Conservation (phyloP, 2,888 invertebrate genomes). For the Polydrusus tereticollis region DNA sequence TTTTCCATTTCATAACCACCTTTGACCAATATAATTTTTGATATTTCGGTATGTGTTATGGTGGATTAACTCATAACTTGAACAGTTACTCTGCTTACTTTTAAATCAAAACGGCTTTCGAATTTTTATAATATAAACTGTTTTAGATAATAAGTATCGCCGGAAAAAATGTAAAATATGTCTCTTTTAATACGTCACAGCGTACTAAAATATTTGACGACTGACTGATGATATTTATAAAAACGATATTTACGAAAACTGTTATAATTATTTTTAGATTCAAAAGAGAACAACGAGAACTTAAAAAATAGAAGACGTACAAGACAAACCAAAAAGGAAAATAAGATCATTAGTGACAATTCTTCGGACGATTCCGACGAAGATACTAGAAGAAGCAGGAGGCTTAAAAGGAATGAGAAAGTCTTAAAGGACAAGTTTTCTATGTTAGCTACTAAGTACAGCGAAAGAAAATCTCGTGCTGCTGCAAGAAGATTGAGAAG, state of each 20-base stretch:
- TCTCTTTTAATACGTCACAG: no score
- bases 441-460: background rate
- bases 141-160: no score
- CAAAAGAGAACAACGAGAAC: constrained; percentile 26
- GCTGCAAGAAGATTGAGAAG: background rate
- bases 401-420: constrained; percentile 1
- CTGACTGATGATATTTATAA: no score
- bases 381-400: background rate
- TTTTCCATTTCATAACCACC: no score
- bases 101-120: no score
- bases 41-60: no score
- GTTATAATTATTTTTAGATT: background rate
- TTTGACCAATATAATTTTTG: no score
- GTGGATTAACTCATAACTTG: no score
- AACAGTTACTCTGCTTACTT: no score
- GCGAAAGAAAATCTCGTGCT: background rate
- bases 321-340: background rate
- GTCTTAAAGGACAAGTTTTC: constrained; percentile 2
- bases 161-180: no score
- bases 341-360: constrained; percentile 6
- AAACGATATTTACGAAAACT: background rate
- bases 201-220: no score
- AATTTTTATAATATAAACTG: no score
- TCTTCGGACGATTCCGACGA: constrained; percentile 33
- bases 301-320: constrained; percentile 5